Percentiles rank a stretch among this genome's conserved stretches.
These are phyloP conservation scores for Lutjanus campechanus DNA, from an alignment of 2,797 vertebrate species.

Conservation along the genomic window DNA sequence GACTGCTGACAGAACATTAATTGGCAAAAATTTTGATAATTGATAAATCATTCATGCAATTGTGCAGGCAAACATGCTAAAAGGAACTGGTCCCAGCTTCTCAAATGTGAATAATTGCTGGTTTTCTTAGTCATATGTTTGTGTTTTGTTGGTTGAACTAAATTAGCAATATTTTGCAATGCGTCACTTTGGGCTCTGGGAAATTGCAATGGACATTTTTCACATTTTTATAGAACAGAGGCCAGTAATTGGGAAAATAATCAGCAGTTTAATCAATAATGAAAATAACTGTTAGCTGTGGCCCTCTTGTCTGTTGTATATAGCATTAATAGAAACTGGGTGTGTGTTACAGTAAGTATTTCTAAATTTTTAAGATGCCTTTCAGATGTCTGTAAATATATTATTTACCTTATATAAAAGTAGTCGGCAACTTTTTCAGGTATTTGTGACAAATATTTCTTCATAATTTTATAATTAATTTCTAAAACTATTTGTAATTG, in stretches of 20 bases:
- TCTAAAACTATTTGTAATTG: constrained; percentile 46
- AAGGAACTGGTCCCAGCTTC: neutral
- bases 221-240: constrained; percentile 5
- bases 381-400: constrained; percentile 38
- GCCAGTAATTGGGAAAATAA: neutral
- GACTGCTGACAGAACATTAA: neutral
- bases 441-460: constrained; percentile 20
- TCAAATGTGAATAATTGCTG: constrained; percentile 1
- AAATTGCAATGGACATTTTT: neutral
- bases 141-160: neutral
- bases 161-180: constrained; percentile 20
- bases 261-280: neutral
- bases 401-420: constrained; percentile 24
- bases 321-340: neutral
- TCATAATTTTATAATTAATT: constrained; percentile 35
- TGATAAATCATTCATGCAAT: neutral
- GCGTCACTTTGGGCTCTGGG: neutral
- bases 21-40: neutral
- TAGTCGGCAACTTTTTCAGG: constrained; percentile 11
- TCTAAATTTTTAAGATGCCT: constrained; percentile 1
- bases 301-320: constrained; percentile 3
- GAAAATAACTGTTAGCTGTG: neutral
- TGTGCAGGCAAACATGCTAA: neutral
- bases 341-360: constrained; percentile 1
- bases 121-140: constrained; percentile 8